These are phyloP conservation scores for Rousettus leschenaultii DNA, from an alignment of 2,113 vertebrate genomes.

Conservation along the genomic window DNA sequence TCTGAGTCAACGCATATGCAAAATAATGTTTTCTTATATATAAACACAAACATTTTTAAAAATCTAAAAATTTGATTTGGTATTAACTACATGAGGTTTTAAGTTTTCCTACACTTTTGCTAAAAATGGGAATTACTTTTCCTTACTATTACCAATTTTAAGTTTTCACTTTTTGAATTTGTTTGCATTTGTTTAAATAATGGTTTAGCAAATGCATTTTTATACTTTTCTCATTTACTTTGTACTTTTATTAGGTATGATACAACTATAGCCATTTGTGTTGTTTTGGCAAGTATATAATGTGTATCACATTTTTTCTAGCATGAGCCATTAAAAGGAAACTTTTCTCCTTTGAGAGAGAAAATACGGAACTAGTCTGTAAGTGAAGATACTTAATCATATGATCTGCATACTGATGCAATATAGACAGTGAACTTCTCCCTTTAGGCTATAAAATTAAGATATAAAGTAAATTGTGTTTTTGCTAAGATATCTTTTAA, in stretches of 20 bases:
- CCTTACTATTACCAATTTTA: not conserved
- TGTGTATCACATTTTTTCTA: not conserved
- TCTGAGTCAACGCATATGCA: not conserved
- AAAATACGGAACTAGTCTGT: constrained; percentile 34
- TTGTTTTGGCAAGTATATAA: not conserved
- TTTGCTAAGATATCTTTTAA: constrained; percentile 40
- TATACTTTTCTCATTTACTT: not conserved
- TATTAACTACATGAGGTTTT: not conserved
- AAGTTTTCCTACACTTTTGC: not conserved
- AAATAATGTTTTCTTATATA: not conserved
- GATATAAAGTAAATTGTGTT: constrained; percentile 13
- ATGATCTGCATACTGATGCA: constrained; percentile 40
- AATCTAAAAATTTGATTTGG: not conserved
- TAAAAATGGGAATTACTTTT: not conserved
- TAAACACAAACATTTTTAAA: not conserved
- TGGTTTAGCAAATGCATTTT: not conserved
- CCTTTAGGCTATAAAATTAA: constrained; percentile 35
- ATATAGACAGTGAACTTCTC: constrained; percentile 41
- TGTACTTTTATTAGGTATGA: not conserved
- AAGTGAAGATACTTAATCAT: constrained; percentile 1
- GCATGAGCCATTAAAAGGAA: not conserved
- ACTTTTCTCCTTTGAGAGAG: not conserved
- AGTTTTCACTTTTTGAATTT: not conserved
- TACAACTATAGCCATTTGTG: not conserved
- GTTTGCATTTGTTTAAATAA: not conserved